Evolutionary conservation across 2,888 invertebrate genomes (phyloP).

Genomic region (Lissocephala sabroskyi): DNA sequence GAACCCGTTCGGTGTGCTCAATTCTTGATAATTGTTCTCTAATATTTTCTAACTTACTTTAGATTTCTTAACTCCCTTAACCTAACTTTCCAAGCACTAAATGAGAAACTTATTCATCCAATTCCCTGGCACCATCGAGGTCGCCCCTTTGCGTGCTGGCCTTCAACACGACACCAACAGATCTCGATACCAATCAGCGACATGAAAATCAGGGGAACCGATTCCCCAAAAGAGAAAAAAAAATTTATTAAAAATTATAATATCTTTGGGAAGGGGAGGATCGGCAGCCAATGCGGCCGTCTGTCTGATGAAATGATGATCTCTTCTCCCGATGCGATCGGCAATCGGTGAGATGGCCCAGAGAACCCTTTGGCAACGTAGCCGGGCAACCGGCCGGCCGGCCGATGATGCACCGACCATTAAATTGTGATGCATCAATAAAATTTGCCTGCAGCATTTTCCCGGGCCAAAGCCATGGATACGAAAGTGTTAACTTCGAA

Average conservation of each 20-base stretch:
- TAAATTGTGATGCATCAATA: slow-evolving; percentile 65
- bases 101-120: too few species aligned
- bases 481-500: slow-evolving; percentile 73
- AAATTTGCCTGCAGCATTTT: slow-evolving; percentile 63
- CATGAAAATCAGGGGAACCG: slow-evolving; percentile 38
- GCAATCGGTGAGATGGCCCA: too few species aligned
- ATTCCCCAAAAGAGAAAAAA: slow-evolving; percentile 53
- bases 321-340: slow-evolving; percentile 18
- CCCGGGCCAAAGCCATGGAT: slow-evolving; percentile 48
- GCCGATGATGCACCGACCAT: slow-evolving; percentile 52
- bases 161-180: too few species aligned
- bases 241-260: slow-evolving; percentile 40
- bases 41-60: too few species aligned
- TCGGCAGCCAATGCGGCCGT: neutral
- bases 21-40: too few species aligned
- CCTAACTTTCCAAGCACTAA: too few species aligned
- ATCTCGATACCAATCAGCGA: slow-evolving; percentile 53
- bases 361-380: too few species aligned
- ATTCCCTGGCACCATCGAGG: too few species aligned
- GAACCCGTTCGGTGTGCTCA: too few species aligned
- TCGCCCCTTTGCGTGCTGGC: too few species aligned
- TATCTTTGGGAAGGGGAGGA: neutral
- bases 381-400: too few species aligned
- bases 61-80: too few species aligned
- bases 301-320: slow-evolving; percentile 44